Conservation (phyloP, 1,140 invertebrate species). For the Globodera ellingtonae region DNA sequence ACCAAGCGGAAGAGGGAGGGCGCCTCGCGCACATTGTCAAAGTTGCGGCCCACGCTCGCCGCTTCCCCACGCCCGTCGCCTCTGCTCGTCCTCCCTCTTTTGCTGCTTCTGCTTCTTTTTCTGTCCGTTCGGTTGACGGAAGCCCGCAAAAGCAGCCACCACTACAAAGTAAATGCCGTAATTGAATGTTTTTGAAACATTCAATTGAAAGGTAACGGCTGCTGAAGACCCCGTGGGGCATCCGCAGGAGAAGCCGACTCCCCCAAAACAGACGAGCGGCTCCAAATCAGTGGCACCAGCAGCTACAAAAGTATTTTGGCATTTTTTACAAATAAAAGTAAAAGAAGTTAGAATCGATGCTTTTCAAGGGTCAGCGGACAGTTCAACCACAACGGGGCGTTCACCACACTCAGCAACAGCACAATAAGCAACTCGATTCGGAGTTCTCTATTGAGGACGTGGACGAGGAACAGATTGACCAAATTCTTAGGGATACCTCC, state of each 20-base stretch:
- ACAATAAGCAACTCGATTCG: slow-evolving; percentile 35
- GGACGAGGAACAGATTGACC: slow-evolving; percentile 64
- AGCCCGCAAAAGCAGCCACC: slow-evolving; percentile 1
- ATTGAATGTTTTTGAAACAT: too few species aligned
- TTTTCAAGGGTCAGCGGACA: slow-evolving; percentile 15
- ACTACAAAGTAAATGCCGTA: background rate
- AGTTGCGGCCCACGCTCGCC: background rate
- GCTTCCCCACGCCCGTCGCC: background rate
- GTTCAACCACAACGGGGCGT: slow-evolving; percentile 7
- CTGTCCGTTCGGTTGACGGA: background rate
- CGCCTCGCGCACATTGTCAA: too few species aligned
- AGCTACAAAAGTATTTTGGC: background rate
- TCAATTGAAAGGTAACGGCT: slow-evolving; percentile 3
- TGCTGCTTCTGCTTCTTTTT: background rate
- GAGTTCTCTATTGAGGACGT: slow-evolving; percentile 65
- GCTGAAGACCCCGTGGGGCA: background rate
- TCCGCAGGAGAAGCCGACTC: background rate
- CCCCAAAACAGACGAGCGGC: background rate
- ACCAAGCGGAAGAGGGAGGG: background rate
- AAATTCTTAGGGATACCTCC: slow-evolving; percentile 59
- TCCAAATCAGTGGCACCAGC: background rate
- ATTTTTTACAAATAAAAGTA: background rate
- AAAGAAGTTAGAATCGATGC: background rate
- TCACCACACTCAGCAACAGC: slow-evolving; percentile 15
- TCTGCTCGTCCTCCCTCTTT: background rate